Percentiles rank a stretch among this genome's conserved stretches.
phyloP scores from a whole-genome alignment of 2,113 vertebrate genomes.

The Caranx melampygus region DNA sequence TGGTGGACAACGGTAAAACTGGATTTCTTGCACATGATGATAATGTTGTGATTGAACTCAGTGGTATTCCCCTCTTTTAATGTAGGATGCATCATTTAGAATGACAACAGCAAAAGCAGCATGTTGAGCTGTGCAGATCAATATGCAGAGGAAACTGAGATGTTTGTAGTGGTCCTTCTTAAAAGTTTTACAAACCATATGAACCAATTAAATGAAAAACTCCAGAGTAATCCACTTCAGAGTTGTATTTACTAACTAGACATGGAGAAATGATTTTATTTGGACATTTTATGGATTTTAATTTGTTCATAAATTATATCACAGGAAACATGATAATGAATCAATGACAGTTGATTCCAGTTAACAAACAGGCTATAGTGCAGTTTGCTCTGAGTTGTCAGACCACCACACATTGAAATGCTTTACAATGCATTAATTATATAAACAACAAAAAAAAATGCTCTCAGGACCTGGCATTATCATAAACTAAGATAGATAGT shows the following conservation, averaged over 20 bases:
- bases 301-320: not conserved
- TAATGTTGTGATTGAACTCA: constrained; percentile 36
- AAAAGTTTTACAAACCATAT: not conserved
- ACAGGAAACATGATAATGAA: not conserved
- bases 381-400: not conserved
- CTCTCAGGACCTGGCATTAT: not conserved
- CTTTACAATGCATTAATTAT: too few species aligned
- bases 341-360: not conserved
- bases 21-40: not conserved
- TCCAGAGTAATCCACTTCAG: not conserved
- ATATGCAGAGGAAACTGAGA: constrained; percentile 21
- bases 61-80: constrained; percentile 68
- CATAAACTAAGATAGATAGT: not conserved
- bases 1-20: not conserved
- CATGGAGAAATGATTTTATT: not conserved
- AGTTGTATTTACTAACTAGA: not conserved
- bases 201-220: not conserved
- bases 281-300: not conserved
- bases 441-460: not conserved
- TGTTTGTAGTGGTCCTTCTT: not conserved
- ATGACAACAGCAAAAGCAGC: constrained; percentile 51
- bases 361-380: not conserved
- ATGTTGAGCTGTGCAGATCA: constrained; percentile 58
- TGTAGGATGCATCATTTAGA: constrained; percentile 46
- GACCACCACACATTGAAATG: too few species aligned